Conservation (phyloP, 2,797 vertebrate species). For the Picus viridis region DNA sequence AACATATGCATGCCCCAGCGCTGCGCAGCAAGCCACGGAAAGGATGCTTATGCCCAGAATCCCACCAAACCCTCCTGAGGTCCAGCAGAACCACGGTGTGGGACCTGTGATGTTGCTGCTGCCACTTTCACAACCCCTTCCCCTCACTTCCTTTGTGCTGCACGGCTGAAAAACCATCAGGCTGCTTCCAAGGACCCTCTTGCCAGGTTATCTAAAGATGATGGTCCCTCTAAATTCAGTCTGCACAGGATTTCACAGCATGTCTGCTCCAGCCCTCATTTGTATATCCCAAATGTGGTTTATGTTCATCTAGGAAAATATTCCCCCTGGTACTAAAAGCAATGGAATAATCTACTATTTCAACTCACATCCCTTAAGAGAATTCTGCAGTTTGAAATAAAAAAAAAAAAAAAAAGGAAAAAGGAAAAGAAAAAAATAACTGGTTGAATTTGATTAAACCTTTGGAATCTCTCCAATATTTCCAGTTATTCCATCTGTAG, state of each 20-base stretch:
- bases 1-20: slow-evolving; percentile 29
- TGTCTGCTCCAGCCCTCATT: not conserved
- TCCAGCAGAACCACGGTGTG: not conserved
- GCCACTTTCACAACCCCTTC: not conserved
- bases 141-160: not conserved
- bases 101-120: not conserved
- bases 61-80: not conserved
- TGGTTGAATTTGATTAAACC: slow-evolving; percentile 77
- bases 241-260: not conserved
- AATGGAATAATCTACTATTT: slow-evolving; percentile 69
- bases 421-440: not conserved
- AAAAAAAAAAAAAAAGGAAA: not conserved
- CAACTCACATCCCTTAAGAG: slow-evolving; percentile 37
- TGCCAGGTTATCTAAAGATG: not conserved
- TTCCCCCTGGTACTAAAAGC: slow-evolving; percentile 32
- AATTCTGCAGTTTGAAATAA: slow-evolving; percentile 42
- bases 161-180: not conserved
- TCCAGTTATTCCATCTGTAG: slow-evolving; percentile 79
- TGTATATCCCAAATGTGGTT: not conserved
- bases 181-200: not conserved
- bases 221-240: not conserved
- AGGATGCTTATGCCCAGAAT: slow-evolving; percentile 4
- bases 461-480: slow-evolving; percentile 76
- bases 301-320: not conserved
- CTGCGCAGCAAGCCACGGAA: not conserved